These are phyloP conservation scores for Salpingus planirostris DNA, from an alignment of 2,888 invertebrate species.

Conservation along the genomic window DNA sequence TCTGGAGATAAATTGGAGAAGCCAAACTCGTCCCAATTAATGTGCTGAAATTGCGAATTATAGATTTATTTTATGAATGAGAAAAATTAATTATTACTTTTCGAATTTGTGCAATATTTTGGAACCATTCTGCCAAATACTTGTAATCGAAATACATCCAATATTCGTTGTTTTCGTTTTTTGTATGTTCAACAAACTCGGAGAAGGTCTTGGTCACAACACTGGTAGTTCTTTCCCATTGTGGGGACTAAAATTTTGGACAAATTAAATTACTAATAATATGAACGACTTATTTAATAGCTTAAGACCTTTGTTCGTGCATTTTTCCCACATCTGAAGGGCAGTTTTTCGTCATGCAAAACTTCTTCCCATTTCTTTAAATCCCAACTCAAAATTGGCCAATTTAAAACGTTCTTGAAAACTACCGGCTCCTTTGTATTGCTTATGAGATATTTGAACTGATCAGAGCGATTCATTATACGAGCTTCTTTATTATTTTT, in stretches of 20 bases:
- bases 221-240: constrained; percentile 72
- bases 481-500: no score
- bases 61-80: no score
- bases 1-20: constrained; percentile 55
- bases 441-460: no score
- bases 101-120: no score
- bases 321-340: constrained; percentile 48
- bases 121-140: constrained; percentile 63
- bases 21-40: constrained; percentile 64
- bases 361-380: constrained; percentile 51
- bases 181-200: constrained; percentile 48
- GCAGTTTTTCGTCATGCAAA: constrained; percentile 48
- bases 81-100: no score
- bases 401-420: constrained; percentile 47
- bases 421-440: constrained; percentile 45
- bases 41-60: no score
- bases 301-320: constrained; percentile 36
- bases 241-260: constrained; percentile 47
- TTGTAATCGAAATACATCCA: constrained; percentile 85
- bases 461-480: no score
- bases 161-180: constrained; percentile 44
- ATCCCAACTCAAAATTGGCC: constrained; percentile 53
- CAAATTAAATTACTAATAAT: no score
- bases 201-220: constrained; percentile 50
- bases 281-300: no score